These are phyloP conservation scores for Chrysaora quinquecirrha DNA, from an alignment of 30 jellyfish, hydroid and myxozoan genomes.

Conservation along the genomic window DNA sequence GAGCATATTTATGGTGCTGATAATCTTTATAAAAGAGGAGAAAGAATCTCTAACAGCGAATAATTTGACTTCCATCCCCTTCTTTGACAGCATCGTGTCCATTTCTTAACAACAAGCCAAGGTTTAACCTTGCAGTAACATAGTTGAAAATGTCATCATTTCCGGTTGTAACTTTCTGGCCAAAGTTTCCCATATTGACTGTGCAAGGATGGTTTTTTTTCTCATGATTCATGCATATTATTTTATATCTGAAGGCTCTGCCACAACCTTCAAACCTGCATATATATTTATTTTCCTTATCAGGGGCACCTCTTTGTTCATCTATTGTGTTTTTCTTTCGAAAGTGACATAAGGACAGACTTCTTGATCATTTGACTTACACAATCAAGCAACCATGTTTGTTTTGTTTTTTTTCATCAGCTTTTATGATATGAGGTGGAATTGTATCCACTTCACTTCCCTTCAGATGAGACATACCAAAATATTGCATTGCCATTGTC, in stretches of 20 bases:
- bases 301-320: neutral
- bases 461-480: neutral
- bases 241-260: too few species aligned
- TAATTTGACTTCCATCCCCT: neutral
- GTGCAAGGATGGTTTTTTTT: neutral
- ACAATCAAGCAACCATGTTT: neutral
- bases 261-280: too few species aligned
- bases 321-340: neutral
- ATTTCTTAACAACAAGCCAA: too few species aligned
- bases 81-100: neutral
- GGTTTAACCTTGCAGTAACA: neutral
- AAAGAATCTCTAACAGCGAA: neutral
- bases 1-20: neutral
- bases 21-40: neutral
- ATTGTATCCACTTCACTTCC: neutral
- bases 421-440: neutral
- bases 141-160: neutral
- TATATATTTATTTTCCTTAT: neutral
- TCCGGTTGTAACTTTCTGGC: neutral
- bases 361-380: too few species aligned
- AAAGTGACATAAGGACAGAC: neutral
- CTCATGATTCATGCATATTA: neutral
- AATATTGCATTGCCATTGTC: neutral
- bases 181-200: too few species aligned
- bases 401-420: too few species aligned